phyloP scores from a whole-genome alignment of 2,797 vertebrate genomes.

The Oryzias sinensis region DNA sequence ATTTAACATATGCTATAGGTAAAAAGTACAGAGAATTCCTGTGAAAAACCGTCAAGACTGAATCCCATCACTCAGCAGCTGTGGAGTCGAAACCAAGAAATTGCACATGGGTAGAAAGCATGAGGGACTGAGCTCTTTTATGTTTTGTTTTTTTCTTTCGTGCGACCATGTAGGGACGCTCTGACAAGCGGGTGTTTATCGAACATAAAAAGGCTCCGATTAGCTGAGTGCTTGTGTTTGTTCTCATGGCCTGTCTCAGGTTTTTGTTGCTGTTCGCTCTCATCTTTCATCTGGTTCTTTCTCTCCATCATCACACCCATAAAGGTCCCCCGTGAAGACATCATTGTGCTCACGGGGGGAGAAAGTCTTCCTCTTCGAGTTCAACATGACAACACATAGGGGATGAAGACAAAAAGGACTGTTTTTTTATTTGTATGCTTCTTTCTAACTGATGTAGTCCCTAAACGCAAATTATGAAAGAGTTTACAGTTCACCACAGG shows the following conservation, averaged over 20 bases:
- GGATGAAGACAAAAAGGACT: conserved; percentile 13
- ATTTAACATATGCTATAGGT: conserved; percentile 10
- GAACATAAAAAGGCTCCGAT: conserved; percentile 52
- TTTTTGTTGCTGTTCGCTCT: conserved; percentile 44
- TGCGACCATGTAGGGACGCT: conserved; percentile 36
- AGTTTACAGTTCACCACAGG: no score
- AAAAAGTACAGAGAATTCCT: conserved; percentile 11
- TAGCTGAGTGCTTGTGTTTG: conserved; percentile 57
- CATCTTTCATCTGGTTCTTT: conserved; percentile 58
- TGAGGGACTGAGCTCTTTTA: conserved; percentile 67
- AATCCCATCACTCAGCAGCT: conserved; percentile 54
- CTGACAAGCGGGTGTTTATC: conserved; percentile 53
- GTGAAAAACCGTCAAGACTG: conserved; percentile 13
- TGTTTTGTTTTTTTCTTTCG: conserved; percentile 5
- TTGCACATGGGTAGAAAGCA: conserved; percentile 40
- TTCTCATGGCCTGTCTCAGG: conserved; percentile 47
- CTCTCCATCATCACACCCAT: conserved; percentile 37
- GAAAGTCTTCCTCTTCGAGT: conserved; percentile 31
- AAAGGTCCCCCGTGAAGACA: conserved; percentile 53
- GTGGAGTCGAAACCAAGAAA: conserved; percentile 60
- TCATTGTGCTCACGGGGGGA: conserved; percentile 45
- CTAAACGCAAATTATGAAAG: no score
- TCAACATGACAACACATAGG: conserved; percentile 16
- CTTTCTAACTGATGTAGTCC: no score
- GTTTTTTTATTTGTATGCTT: no score